Base-by-base conservation (phyloP, 2,797 vertebrate species). In the Graptemys geographica region DNA sequence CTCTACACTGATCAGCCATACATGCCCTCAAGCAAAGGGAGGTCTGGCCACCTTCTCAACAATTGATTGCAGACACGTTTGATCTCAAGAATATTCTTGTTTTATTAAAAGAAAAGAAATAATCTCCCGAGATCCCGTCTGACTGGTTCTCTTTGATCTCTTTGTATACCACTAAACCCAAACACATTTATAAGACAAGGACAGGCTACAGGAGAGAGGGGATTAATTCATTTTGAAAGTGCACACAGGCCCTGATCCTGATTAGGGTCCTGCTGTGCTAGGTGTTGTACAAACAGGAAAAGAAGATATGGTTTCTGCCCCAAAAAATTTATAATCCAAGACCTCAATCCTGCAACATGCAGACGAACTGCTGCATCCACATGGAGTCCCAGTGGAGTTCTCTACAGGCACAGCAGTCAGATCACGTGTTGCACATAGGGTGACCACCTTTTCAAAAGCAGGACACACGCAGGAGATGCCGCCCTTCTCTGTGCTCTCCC, bases 131-230 rank as follows among this genome's bases (percentile, higher is more conserved):
- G 56, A 18, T 8, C 62, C 31, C 21, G 47, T 47, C 25, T 51
- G 83, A 93, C 0, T 0, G 59, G 27, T 19, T 95, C 82, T 44
- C 51, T 41, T 10, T 11, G 52, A 21, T 81, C 89, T 88, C 0
- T 0, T 55, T 81, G 33, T 33, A 83, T n/a, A 81, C 0, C 0
- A 0, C n/a, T 55, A 0, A 59, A 3, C 0, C n/a, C 37, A 79
- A 16, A 11, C 0, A 28, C 1, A 5, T 25, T 21, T 69, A 19
- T 41, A 62, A 5, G 41, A 72, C 5, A 1, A 74, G 90, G 56
- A 33, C 21, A 86, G 33, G 52, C 1, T 84, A 5, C 33, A 59
- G 3, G 31, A 56, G 51, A 25, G 21, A 13, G 72, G 6, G 11
- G 33, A 16, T 33, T 51, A 16, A 25, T 83, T 65, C 33, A 37